phyloP scores from a whole-genome alignment of 2,888 invertebrate species.

The Rhamnusium bicolor region DNA sequence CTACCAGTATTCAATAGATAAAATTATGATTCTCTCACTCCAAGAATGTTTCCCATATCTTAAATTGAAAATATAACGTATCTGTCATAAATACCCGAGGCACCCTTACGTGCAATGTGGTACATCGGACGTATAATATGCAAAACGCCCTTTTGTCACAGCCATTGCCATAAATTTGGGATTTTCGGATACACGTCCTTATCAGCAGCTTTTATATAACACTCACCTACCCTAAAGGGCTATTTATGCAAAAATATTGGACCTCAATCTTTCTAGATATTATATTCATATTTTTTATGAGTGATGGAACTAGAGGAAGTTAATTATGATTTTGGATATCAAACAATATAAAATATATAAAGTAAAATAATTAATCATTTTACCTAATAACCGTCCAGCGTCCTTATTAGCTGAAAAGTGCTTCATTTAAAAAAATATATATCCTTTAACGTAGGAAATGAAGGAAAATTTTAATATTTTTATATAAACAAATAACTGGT shows the following conservation, averaged over 20 bases:
- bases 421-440: too few species aligned
- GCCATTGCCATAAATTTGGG: constrained; percentile 65
- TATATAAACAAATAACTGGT: too few species aligned
- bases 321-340: neutral
- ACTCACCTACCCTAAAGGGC: constrained; percentile 6
- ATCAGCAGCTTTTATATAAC: constrained; percentile 37
- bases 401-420: too few species aligned
- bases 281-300: neutral
- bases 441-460: too few species aligned
- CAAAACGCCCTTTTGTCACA: constrained; percentile 67
- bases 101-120: constrained; percentile 48
- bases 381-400: too few species aligned
- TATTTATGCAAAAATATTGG: neutral
- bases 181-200: constrained; percentile 60
- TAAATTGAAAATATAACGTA: constrained; percentile 49
- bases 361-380: too few species aligned
- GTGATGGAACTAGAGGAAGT: neutral
- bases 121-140: constrained; percentile 62
- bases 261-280: neutral
- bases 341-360: neutral
- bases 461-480: too few species aligned
- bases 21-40: constrained; percentile 33
- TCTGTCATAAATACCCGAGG: constrained; percentile 53
- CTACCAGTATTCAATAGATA: constrained; percentile 8
- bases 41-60: constrained; percentile 41